phyloP scores from a whole-genome alignment of 1,140 invertebrate species.

The Delia radicum region DNA sequence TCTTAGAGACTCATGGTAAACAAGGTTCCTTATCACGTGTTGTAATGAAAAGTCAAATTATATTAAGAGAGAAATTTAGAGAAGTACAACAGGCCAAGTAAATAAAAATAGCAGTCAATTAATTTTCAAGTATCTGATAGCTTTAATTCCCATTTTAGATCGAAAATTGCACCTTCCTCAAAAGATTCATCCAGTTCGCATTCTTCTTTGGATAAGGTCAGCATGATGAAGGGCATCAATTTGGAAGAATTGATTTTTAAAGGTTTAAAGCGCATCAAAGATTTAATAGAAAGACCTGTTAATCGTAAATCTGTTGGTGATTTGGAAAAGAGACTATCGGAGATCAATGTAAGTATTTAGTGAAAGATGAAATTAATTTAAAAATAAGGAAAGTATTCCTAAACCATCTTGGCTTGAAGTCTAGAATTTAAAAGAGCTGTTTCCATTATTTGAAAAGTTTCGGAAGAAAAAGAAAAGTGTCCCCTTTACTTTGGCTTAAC shows the following conservation, averaged over 20 bases:
- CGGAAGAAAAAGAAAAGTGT: too few relatives aligned
- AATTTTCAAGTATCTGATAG: not conserved
- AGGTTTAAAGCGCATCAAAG: constrained; percentile 50
- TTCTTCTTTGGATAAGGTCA: constrained; percentile 35
- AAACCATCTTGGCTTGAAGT: not conserved
- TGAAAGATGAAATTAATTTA: constrained; percentile 15
- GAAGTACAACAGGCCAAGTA: constrained; percentile 53
- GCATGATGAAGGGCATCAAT: constrained; percentile 39
- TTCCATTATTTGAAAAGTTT: too few relatives aligned
- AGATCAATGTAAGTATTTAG: constrained; percentile 53
- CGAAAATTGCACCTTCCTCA: constrained; percentile 31
- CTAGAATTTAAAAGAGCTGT: too few relatives aligned
- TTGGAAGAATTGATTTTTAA: constrained; percentile 51
- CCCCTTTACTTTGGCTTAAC: too few relatives aligned
- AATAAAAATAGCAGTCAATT: not conserved
- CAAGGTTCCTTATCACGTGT: constrained; percentile 46
- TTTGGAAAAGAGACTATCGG: constrained; percentile 47
- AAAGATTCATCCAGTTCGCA: constrained; percentile 25
- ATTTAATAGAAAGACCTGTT: constrained; percentile 50
- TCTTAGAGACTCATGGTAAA: constrained; percentile 64
- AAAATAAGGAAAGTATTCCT: not conserved
- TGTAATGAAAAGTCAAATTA: constrained; percentile 50
- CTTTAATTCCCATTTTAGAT: constrained; percentile 29
- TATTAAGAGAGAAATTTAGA: constrained; percentile 51
- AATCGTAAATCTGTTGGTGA: constrained; percentile 46